These are phyloP conservation scores for Montipora capricornis DNA, from an alignment of 64 coral and sea anemone genomes.

Conservation along the genomic window DNA sequence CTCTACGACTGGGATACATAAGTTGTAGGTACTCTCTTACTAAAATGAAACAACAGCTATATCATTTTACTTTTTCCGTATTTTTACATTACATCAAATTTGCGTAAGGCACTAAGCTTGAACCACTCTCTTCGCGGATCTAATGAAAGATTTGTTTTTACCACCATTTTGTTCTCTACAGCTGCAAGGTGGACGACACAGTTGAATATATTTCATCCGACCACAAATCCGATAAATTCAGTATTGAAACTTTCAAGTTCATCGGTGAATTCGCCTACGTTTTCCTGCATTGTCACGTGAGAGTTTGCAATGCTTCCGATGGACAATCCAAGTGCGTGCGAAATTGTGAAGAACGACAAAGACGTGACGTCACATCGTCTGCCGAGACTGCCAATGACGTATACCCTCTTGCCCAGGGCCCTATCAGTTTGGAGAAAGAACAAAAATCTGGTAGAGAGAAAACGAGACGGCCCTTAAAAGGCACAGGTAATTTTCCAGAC, in stretches of 20 bases:
- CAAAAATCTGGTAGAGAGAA: not conserved
- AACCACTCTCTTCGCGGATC: not conserved
- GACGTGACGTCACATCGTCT: constrained; percentile 12
- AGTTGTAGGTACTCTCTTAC: no score
- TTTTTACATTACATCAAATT: no score
- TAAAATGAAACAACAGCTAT: no score
- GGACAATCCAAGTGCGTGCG: constrained; percentile 38
- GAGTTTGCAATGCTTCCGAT: constrained; percentile 22
- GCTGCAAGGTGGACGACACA: constrained; percentile 34
- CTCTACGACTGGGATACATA: no score
- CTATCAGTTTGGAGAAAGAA: constrained; percentile 12
- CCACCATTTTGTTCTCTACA: not conserved
- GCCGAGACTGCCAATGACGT: constrained; percentile 11
- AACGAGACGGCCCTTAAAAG: no score
- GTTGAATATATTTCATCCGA: constrained; percentile 13
- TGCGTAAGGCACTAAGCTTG: not conserved
- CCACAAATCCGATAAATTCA: constrained; percentile 7
- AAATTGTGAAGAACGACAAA: constrained; percentile 14
- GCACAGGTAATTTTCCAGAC: not conserved
- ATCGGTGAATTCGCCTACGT: constrained; percentile 19
- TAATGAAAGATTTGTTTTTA: not conserved
- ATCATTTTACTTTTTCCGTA: not conserved
- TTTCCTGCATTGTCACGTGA: constrained; percentile 29
- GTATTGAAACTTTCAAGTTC: constrained; percentile 29
- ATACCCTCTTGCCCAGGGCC: constrained; percentile 48